A percentile compares a stretch with the other conserved stretches of the same genome.
phyloP scores from a whole-genome alignment of 1,140 invertebrate genomes.

The Diuraphis noxia region DNA sequence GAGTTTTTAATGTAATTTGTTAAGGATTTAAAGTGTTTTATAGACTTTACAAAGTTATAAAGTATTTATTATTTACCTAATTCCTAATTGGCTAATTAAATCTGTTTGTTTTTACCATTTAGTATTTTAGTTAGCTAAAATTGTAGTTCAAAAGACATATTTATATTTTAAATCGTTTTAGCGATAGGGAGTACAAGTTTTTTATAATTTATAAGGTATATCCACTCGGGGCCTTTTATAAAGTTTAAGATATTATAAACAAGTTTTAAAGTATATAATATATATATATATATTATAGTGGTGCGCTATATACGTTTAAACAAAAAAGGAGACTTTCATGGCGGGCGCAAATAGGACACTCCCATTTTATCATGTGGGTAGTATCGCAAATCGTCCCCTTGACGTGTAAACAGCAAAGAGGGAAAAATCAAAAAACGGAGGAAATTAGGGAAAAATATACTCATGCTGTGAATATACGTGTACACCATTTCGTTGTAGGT shows the following conservation, averaged over 20 bases:
- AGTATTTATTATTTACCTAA: background rate
- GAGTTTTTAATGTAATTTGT: background rate
- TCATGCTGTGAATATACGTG: conserved; percentile 10
- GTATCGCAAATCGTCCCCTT: conserved; percentile 39
- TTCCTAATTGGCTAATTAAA: background rate
- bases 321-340: conserved; percentile 15
- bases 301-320: background rate
- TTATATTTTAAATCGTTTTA: background rate
- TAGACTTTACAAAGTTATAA: background rate
- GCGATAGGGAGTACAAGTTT: background rate
- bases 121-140: background rate
- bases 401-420: conserved; percentile 17
- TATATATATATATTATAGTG: background rate
- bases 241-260: background rate
- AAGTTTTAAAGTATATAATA: too few species aligned
- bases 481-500: background rate
- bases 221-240: background rate
- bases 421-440: conserved; percentile 1
- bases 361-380: conserved; percentile 37
- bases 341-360: conserved; percentile 30
- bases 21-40: too few species aligned
- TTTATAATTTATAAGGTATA: background rate
- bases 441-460: conserved; percentile 36
- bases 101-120: background rate
- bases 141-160: background rate